Base-by-base conservation (phyloP, 1,140 invertebrate genomes). In the Musca domestica region DNA sequence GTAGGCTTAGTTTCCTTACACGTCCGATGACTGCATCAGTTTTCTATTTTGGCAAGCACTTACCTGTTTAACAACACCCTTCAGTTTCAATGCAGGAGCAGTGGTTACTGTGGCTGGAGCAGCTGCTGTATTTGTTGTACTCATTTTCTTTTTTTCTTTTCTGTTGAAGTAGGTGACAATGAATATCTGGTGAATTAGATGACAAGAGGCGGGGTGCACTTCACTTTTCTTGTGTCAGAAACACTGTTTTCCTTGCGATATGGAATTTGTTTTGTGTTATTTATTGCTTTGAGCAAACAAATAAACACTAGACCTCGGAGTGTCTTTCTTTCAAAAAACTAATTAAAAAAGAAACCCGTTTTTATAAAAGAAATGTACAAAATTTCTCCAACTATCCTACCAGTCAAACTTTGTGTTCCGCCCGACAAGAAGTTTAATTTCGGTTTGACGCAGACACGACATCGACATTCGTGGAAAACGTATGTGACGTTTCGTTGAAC, bases 71-170 rank as follows among this genome's bases (percentile, higher is more conserved):
- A 80, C 78, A 68, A 80, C 71, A 58, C 78, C 78, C 67, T 71
- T 73, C 58, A 78, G 73, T 56, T 73, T 74, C 70, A 78, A 75
- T 22, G 74, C 68, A 47, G 77, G 72, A 65, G 77, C 61, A 69
- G 70, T 68, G 20, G 69, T 61, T 54, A 41, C 63, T 47, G 66
- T 67, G 47, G 77, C 70, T 76, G 78, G 71, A 74, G 73, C 75
- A 78, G 77, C 71, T 78, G 77, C 72, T 74, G 71, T 73, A 71
- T 76, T 79, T 61, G 76, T 70, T 78, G 78, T 78, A 77, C 78
- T 76, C 78, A 80, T 80, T 74, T 78, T 65, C n/a, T 22, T 34
- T 27, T 23, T 49, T 47, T 64, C 3, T 63, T 71, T 71, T 54
- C 67, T 65, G 17, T 34, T 61, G 48, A 61, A 69, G 64, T 64